Evolutionary conservation across 2,888 invertebrate species (phyloP), one percentile per base, ranked within the genome.

Genomic region (Shargacucullia verbasci): DNA sequence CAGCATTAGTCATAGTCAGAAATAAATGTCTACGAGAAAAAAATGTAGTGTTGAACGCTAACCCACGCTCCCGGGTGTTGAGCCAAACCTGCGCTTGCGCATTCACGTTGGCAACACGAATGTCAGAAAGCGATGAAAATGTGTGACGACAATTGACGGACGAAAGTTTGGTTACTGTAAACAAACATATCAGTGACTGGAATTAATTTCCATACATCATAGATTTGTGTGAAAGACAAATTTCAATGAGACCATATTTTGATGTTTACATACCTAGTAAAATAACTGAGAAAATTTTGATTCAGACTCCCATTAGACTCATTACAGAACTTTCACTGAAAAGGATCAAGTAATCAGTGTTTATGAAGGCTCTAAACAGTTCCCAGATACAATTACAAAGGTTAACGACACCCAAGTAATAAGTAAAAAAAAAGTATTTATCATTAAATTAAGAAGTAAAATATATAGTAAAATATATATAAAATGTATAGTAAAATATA

Each of bases 1-100:
- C 86, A 59, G 67, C 61, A 81, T 90, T 91, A 91, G 87, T 92
- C 91, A 92, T 78, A 73, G 80, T 76, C 84, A 58, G 73, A 87
- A 91, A 91, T 90, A 90, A 82, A 81, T 84, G 79, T 82, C 75
- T 82, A 79, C 55, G 37, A 70, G 76, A 86, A 90, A 89, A 86
- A 89, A 86, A 86, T 80, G 76, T 67, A 70, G 79, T 78, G 65
- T 69, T 69, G 74, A 73, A 73, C 66, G 64, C 64, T 80, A 82
- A 78, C 89, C 87, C 88, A 90, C 89, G 90, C 88, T 70, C 57
- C 54, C 40, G 60, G 57, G 57, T 60, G 49, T 53, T 67, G 85
- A 82, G 87, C 89, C 89, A 89, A 88, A 59, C 72, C 59, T 68
- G 68, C 70, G 70, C 59, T 45, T 56, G 65, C 64, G 59, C 63